Evolutionary conservation across 2,113 vertebrate genomes (phyloP).

Genomic region (Pollachius pollachius): DNA sequence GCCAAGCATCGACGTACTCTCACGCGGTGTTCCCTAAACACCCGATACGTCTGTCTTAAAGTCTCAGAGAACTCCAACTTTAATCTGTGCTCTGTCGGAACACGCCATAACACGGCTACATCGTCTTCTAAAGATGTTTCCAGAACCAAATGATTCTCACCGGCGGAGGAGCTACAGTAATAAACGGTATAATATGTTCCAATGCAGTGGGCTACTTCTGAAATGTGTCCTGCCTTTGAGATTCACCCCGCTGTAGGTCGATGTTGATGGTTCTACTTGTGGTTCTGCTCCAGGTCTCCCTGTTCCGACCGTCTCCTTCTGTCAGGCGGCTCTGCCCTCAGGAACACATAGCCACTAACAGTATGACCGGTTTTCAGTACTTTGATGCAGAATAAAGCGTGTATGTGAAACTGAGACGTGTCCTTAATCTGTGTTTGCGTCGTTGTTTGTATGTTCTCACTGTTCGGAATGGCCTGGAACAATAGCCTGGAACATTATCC

Average conservation of each 20-base stretch:
- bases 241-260: slow-evolving; percentile 44
- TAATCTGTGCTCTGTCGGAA: too few relatives aligned
- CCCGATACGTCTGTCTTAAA: too few relatives aligned
- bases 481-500: too few relatives aligned
- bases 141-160: slow-evolving; percentile 32
- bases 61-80: too few relatives aligned
- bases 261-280: slow-evolving; percentile 38
- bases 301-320: slow-evolving; percentile 60
- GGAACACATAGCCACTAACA: slow-evolving; percentile 73
- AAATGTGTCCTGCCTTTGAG: slow-evolving; percentile 40
- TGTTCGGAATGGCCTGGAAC: too few relatives aligned
- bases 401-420: slow-evolving; percentile 66
- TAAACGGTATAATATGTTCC: too few relatives aligned
- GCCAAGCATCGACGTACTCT: too few relatives aligned
- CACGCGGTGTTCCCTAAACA: too few relatives aligned
- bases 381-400: slow-evolving; percentile 78
- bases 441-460: too few relatives aligned
- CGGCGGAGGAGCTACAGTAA: neutral
- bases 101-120: neutral
- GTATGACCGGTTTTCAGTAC: slow-evolving; percentile 67
- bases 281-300: slow-evolving; percentile 55
- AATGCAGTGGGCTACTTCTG: slow-evolving; percentile 27
- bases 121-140: slow-evolving; percentile 29
- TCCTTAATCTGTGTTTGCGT: slow-evolving; percentile 1
- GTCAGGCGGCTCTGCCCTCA: slow-evolving; percentile 73